Evolutionary conservation across 2,797 vertebrate species (phyloP).

Genomic region (Jordanella pulchra): DNA sequence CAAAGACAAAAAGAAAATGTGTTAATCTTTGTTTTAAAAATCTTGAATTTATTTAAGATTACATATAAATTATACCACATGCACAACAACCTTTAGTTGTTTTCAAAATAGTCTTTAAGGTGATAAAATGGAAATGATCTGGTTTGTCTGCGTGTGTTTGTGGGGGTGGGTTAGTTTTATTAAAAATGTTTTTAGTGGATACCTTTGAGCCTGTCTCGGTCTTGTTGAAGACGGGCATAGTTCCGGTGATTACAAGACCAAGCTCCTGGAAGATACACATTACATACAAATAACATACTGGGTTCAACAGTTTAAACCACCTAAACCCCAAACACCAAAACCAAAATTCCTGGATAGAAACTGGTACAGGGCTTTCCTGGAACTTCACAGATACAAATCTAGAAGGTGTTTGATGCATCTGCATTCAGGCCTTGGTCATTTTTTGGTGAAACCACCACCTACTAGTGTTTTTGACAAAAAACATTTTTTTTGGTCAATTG

Average conservation of each 20-base stretch:
- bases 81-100: no score
- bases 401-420: neutral
- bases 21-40: no score
- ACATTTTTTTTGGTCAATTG: neutral
- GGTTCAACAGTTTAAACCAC: neutral
- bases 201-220: constrained; percentile 80
- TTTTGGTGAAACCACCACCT: neutral
- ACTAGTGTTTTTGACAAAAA: no score
- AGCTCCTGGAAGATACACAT: constrained; percentile 81
- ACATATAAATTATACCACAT: no score
- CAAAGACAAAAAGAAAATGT: no score
- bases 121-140: no score
- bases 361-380: neutral
- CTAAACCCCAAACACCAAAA: neutral
- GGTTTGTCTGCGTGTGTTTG: no score
- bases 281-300: constrained; percentile 6
- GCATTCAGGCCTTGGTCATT: neutral
- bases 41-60: no score
- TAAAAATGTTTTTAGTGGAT: neutral
- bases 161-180: no score
- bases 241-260: constrained; percentile 97
- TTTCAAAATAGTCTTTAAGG: neutral
- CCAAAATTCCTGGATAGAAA: neutral
- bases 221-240: constrained; percentile 95
- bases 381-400: neutral